Percentiles rank a stretch among this genome's conserved stretches.
These are phyloP conservation scores for Malurus alboscapulatus DNA, from an alignment of 2,113 vertebrate genomes.

Conservation along the genomic window DNA sequence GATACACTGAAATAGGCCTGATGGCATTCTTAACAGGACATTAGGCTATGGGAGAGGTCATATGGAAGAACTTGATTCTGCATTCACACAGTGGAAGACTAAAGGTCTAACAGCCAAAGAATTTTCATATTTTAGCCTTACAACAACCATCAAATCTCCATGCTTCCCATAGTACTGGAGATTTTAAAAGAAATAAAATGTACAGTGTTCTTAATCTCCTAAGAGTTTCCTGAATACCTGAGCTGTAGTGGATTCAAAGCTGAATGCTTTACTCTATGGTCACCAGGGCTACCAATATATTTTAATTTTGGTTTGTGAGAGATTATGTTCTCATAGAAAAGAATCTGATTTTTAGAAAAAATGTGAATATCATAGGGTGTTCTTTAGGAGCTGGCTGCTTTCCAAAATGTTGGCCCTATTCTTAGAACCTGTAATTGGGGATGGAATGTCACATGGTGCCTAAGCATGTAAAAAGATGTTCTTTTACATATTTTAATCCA, in stretches of 20 bases:
- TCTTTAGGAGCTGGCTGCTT: background rate
- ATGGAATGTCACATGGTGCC: background rate
- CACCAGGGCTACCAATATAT: background rate
- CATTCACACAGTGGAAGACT: background rate
- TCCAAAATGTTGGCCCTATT: background rate
- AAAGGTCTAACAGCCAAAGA: background rate
- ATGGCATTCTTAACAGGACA: background rate
- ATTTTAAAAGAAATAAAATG: background rate
- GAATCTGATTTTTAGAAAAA: background rate
- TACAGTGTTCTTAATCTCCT: background rate
- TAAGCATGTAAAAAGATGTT: background rate
- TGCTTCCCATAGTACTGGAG: background rate
- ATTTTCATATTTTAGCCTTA: background rate
- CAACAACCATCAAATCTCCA: background rate
- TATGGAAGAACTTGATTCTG: background rate
- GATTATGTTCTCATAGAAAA: background rate
- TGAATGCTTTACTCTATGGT: background rate
- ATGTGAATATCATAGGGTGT: background rate
- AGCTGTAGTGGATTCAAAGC: background rate
- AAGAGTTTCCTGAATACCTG: background rate
- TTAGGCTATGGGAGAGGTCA: background rate
- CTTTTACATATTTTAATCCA: slow-evolving; percentile 10
- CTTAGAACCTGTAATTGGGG: background rate
- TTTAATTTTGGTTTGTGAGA: background rate
- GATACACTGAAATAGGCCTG: background rate